These are phyloP conservation scores for Cottus gobio DNA, from an alignment of 2,113 vertebrate genomes.

Conservation along the genomic window DNA sequence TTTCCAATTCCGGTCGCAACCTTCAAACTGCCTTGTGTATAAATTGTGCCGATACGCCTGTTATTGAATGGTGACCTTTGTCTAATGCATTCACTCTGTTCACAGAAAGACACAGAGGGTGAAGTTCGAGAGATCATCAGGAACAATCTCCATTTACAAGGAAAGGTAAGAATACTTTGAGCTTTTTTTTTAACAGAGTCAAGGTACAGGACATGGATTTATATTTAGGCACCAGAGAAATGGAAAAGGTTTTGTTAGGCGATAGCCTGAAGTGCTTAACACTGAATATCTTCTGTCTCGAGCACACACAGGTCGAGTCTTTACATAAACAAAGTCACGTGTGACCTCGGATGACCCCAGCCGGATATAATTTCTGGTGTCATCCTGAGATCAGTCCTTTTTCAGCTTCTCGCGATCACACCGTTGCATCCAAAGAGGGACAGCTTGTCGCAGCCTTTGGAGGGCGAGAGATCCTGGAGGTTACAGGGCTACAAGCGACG, in stretches of 20 bases:
- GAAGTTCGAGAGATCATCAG: conserved; percentile 93
- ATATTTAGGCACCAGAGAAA: background rate
- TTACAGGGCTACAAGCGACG: too few species aligned
- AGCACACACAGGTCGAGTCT: too few species aligned
- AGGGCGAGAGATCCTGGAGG: too few species aligned
- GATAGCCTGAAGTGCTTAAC: background rate
- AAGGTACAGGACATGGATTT: background rate
- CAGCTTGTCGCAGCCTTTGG: too few species aligned
- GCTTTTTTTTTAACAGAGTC: background rate
- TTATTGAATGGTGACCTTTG: background rate
- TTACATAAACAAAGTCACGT: too few species aligned
- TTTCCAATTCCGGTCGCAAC: background rate
- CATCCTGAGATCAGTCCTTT: too few species aligned
- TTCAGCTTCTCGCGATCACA: too few species aligned
- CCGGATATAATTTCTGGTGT: too few species aligned
- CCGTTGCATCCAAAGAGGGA: too few species aligned
- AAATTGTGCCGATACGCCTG: background rate
- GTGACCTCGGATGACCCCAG: too few species aligned
- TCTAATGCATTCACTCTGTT: conserved; percentile 50
- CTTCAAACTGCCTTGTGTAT: background rate
- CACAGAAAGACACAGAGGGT: conserved; percentile 96
- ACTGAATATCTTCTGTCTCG: too few species aligned
- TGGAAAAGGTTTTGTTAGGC: background rate
- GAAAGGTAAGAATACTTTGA: conserved; percentile 88
- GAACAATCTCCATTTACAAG: conserved; percentile 94